A percentile compares a stretch with the other conserved stretches of the same genome.
Conservation (phyloP, 2,888 invertebrate genomes). For the Tetheella fluctuosa region DNA sequence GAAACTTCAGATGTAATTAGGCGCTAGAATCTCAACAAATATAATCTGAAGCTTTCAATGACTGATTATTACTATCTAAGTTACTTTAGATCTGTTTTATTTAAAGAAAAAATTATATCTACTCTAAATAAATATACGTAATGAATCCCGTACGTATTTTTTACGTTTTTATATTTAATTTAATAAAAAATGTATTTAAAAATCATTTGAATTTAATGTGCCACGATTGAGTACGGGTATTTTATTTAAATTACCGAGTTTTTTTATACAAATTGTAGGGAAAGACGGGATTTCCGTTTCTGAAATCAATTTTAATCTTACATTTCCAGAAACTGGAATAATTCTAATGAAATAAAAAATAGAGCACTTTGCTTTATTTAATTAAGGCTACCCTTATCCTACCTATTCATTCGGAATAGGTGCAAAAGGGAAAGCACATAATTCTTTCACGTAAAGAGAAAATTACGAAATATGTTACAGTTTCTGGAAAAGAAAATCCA, state of each 20-base stretch:
- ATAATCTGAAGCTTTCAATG: slow-evolving; percentile 80
- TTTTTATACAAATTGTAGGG: slow-evolving; percentile 17
- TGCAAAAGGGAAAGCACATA: slow-evolving; percentile 47
- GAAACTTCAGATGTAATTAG: slow-evolving; percentile 73
- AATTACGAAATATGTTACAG: not conserved
- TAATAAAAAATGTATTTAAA: slow-evolving; percentile 40
- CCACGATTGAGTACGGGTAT: slow-evolving; percentile 79
- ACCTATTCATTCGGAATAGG: slow-evolving; percentile 56
- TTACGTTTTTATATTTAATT: slow-evolving; percentile 43
- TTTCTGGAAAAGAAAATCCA: slow-evolving; percentile 6
- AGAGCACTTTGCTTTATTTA: not conserved
- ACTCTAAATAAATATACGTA: slow-evolving; percentile 33
- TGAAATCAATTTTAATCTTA: not conserved
- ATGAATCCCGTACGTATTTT: slow-evolving; percentile 54
- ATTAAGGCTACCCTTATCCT: slow-evolving; percentile 48
- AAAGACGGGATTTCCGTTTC: not conserved
- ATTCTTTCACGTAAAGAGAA: slow-evolving; percentile 22
- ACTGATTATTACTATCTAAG: slow-evolving; percentile 64
- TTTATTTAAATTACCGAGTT: slow-evolving; percentile 54
- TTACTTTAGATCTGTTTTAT: slow-evolving; percentile 68
- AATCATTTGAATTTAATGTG: slow-evolving; percentile 60
- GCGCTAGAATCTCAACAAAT: slow-evolving; percentile 74
- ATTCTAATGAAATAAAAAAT: not conserved
- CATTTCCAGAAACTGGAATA: slow-evolving; percentile 1
- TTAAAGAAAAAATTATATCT: slow-evolving; percentile 15